These are phyloP conservation scores for Papilio machaon DNA, from an alignment of 1,140 invertebrate genomes.

Conservation along the genomic window DNA sequence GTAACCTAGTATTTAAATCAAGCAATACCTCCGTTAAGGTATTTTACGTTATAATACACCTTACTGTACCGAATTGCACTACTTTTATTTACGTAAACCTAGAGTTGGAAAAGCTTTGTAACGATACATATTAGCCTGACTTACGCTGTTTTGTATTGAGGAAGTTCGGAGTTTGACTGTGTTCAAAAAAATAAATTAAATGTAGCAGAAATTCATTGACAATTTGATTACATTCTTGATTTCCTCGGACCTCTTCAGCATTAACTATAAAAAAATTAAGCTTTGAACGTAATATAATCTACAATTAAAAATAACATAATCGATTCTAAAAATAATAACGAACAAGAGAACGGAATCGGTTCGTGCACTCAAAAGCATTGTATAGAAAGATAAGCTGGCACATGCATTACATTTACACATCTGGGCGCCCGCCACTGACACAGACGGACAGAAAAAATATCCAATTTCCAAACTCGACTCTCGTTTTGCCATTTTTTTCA, in stretches of 20 bases:
- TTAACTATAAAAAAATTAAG: conserved; percentile 28
- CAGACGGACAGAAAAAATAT: conserved; percentile 52
- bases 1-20: not conserved
- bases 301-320: conserved; percentile 43
- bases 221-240: no score
- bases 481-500: conserved; percentile 53
- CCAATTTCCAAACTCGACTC: conserved; percentile 51
- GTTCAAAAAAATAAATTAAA: no score
- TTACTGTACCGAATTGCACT: not conserved
- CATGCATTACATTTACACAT: conserved; percentile 62
- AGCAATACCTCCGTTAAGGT: not conserved
- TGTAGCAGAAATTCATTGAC: no score
- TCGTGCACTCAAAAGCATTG: conserved; percentile 53
- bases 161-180: not conserved
- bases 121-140: not conserved
- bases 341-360: conserved; percentile 46
- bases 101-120: not conserved
- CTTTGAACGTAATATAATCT: conserved; percentile 29
- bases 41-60: not conserved
- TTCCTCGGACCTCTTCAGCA: not conserved
- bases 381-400: conserved; percentile 53
- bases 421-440: conserved; percentile 43
- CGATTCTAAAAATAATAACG: conserved; percentile 54
- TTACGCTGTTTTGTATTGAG: not conserved
- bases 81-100: not conserved